Base-by-base conservation (phyloP, 2,888 invertebrate genomes). In the Bellardia pandia region DNA sequence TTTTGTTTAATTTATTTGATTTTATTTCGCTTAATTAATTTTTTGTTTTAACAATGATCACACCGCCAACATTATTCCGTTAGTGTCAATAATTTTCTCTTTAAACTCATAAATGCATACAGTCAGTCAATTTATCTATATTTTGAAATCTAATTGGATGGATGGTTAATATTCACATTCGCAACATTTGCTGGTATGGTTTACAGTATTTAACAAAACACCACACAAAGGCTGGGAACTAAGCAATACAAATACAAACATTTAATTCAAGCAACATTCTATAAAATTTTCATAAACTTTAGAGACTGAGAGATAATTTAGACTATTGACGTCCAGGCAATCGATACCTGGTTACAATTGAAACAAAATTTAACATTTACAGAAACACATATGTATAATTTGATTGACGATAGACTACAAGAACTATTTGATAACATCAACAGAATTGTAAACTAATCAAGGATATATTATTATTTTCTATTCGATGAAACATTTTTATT, bases 21-120 rank as follows among this genome's bases (percentile, higher is more conserved):
- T 76, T 68, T 60, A n/a, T 56, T 72, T 76, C 13, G 74, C 74
- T 85, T 85, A 66, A 58, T 79, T 69, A 66, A 58, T 79, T 69
- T 53, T 42, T 68, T 6, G 62, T 75, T 75, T 74, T 80, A 69
- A 69, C 75, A 58, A 16, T 62, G 30, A 58, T 78, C 30, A 75
- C 60, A 69, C 33, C 16, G 14, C 37, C 33, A 62, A 45, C 11
- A 56, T 45, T 58, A 33, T 51, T 69, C 16, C 40, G 42, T 37
- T 53, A 56, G 64, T 3, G 23, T 23, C 40, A 56, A 45, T 42
- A 45, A 60, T 42, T 42, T 11, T 37, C 23, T 53, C 40, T 37
- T 58, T 16, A 74, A 42, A 42, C 8, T 48, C 74, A 48, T 58
- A 30, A 14, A 30, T 53, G 60, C 45, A 60, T 40, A 40, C 23